phyloP scores from a whole-genome alignment of 2,113 vertebrate genomes.

The Barnardius zonarius region DNA sequence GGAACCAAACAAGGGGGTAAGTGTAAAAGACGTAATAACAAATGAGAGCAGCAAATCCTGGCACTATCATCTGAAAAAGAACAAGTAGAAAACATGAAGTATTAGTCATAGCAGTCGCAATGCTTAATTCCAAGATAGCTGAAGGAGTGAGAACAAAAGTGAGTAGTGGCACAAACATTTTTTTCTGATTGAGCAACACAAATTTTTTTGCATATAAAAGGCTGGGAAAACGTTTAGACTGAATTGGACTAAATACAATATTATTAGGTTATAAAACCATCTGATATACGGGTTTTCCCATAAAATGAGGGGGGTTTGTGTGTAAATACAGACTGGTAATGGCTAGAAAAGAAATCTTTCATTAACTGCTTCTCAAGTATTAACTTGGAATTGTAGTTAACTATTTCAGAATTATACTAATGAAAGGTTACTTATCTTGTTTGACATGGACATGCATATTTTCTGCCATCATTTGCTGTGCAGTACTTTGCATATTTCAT shows the following conservation, averaged over 20 bases:
- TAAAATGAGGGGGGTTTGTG: accelerated
- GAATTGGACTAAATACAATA: background rate
- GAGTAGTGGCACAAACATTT: background rate
- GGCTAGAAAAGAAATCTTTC: background rate
- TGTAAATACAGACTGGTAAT: background rate
- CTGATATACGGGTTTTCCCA: background rate
- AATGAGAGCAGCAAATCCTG: background rate
- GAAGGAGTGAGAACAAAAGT: background rate
- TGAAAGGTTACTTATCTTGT: background rate
- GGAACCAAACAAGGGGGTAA: background rate
- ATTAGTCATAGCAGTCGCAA: background rate
- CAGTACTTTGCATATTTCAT: background rate
- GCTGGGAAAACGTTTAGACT: background rate
- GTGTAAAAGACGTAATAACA: background rate
- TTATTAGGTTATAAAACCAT: background rate
- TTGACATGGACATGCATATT: background rate
- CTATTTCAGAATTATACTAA: background rate
- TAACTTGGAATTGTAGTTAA: background rate
- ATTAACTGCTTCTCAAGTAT: background rate
- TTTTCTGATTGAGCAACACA: background rate
- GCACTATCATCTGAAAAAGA: background rate
- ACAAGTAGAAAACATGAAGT: background rate
- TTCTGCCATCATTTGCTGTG: background rate
- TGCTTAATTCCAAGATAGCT: background rate
- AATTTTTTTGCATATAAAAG: background rate